Evolutionary conservation across 1,140 invertebrate species (phyloP).

Genomic region (Pissodes strobi): DNA sequence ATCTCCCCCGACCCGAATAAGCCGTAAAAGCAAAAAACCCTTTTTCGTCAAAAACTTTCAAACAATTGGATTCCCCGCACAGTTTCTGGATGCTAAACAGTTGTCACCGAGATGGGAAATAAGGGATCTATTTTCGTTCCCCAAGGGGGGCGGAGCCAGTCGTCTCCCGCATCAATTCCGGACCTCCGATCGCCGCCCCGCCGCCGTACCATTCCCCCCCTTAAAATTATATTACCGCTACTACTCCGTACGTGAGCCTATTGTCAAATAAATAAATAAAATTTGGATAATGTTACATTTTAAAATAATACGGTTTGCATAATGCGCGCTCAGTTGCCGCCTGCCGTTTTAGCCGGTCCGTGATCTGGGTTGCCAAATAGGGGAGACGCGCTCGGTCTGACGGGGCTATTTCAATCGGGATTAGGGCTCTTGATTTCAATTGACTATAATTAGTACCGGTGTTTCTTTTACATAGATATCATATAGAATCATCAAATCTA

Average conservation of each 20-base stretch:
- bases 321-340: conserved; percentile 46
- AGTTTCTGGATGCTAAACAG: conserved; percentile 25
- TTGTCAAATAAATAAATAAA: conserved; percentile 58
- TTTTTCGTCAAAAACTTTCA: conserved; percentile 6
- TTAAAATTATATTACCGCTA: conserved; percentile 53
- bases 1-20: no score
- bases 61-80: conserved; percentile 22
- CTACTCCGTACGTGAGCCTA: conserved; percentile 54
- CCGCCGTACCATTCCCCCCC: conserved; percentile 51
- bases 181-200: conserved; percentile 51
- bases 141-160: conserved; percentile 23
- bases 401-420: background rate
- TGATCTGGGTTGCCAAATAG: conserved; percentile 49
- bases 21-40: no score
- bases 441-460: background rate
- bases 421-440: background rate
- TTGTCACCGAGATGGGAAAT: conserved; percentile 26
- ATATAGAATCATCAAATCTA: no score
- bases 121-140: conserved; percentile 28
- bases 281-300: conserved; percentile 56
- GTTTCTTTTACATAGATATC: background rate
- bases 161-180: conserved; percentile 38
- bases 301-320: conserved; percentile 56
- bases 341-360: conserved; percentile 49
- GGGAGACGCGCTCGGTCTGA: background rate